phyloP scores from a whole-genome alignment of 2,797 vertebrate genomes.

The Carapus acus region DNA sequence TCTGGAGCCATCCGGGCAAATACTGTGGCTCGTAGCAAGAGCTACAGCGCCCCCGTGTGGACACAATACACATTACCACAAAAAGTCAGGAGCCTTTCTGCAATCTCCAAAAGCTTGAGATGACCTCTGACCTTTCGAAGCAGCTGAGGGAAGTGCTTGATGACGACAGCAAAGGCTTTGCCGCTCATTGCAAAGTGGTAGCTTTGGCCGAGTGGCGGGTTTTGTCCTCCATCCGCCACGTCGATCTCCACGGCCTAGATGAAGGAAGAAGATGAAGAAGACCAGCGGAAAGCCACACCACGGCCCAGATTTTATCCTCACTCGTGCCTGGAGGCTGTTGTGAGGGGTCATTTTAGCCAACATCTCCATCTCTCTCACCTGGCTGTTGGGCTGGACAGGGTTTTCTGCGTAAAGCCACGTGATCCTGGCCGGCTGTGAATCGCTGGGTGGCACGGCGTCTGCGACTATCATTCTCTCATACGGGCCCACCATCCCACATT shows the following conservation, averaged over 20 bases:
- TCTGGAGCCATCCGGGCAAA: constrained; percentile 97
- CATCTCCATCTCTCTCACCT: constrained; percentile 53
- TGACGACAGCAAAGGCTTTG: constrained; percentile 85
- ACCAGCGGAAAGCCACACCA: too few species aligned
- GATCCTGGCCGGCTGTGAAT: constrained; percentile 84
- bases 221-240: constrained; percentile 67
- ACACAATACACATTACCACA: constrained; percentile 24
- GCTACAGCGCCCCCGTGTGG: constrained; percentile 71
- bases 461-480: constrained; percentile 90
- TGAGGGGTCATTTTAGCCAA: too few species aligned
- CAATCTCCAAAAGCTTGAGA: too few species aligned
- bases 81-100: too few species aligned
- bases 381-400: constrained; percentile 38
- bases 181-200: constrained; percentile 96
- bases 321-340: neutral
- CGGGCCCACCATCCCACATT: constrained; percentile 91
- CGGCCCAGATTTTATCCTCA: too few species aligned
- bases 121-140: constrained; percentile 80
- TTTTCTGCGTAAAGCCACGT: constrained; percentile 89
- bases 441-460: constrained; percentile 87
- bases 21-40: constrained; percentile 83
- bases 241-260: constrained; percentile 79
- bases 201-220: constrained; percentile 54
- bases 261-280: neutral
- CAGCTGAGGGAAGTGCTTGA: constrained; percentile 91